Evolutionary conservation across 2,113 vertebrate genomes (phyloP), one percentile per base, ranked within the genome.

Genomic region (Leucoraja erinaceus): DNA sequence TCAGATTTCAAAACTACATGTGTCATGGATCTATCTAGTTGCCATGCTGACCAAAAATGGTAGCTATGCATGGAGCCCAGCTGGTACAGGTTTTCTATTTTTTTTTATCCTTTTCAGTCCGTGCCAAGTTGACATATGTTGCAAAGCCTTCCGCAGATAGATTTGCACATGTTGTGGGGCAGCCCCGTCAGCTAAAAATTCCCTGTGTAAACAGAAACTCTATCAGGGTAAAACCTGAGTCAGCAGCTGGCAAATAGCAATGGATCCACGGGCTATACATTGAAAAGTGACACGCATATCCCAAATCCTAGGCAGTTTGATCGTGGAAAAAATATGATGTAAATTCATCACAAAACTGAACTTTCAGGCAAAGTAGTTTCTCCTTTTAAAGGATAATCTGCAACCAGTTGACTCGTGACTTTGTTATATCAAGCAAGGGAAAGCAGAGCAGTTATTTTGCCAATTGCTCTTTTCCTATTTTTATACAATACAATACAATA

Each of bases 171-270:
- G 94, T 94, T 94, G 95, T 94, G 94, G 94, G 94, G 94, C 94
- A 54, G 14, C 92, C 93, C 93, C 94, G 93, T 93, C 94, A 94
- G 93, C 93, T 94, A 94, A 94, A 93, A 68, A 0, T 92, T 95
- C 93, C 81, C 93, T 94, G 93, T 94, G 94, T 95, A 95, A 95
- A 95, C 93, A 94, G 94, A 95, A 95, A 95, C 54, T 16, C 81
- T 92, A 94, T 93, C 94, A 93, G 93, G 90, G 76, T 90, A 90
- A 38, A 94, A 93, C 31, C 94, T 95, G 95, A 95, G 94, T 95
- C 95, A 96, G 95, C 95, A 95, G 94, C 94, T 95, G 94, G 93
- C 93, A 74, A 81, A 59, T 74, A 95, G 93, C 92, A 94, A 78
- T 75, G 93, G 47, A 93, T 94, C 83, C 94, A 93, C 93, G 54